Evolutionary conservation across 2,113 vertebrate species (phyloP).

Genomic region (Candoia aspera): DNA sequence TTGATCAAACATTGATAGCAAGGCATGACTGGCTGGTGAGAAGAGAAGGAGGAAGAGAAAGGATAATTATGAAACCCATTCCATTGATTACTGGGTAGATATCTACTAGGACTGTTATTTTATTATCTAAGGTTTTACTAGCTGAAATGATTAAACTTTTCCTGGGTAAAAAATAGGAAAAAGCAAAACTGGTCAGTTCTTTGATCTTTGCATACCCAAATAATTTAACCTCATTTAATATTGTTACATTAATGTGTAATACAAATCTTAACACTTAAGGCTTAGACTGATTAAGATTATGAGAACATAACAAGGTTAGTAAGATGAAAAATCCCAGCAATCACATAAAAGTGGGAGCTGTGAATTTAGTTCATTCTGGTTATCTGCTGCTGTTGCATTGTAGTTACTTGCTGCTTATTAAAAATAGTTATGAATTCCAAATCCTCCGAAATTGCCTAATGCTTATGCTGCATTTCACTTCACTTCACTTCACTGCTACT

Average conservation of each 20-base stretch:
- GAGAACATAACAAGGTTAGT: background rate
- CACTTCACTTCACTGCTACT: too few relatives aligned
- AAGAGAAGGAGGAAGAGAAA: background rate
- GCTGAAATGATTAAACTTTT: background rate
- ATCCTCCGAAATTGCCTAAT: constrained; percentile 54
- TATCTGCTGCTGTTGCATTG: background rate
- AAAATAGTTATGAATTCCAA: constrained; percentile 61
- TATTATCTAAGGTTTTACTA: background rate
- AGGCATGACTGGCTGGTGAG: background rate
- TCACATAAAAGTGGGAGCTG: background rate
- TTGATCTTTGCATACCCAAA: background rate
- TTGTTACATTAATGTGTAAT: background rate
- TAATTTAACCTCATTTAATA: background rate
- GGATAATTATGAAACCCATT: background rate
- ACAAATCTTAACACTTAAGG: background rate
- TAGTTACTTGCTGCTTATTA: constrained; percentile 32
- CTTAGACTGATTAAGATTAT: background rate
- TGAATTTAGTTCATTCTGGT: background rate
- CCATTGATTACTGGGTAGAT: background rate
- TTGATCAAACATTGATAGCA: background rate
- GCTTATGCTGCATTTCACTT: constrained; percentile 57
- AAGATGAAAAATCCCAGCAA: background rate
- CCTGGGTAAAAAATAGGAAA: background rate
- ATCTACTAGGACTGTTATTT: background rate
- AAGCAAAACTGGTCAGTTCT: background rate